Evolutionary conservation across 2,797 vertebrate species (phyloP).

Genomic region (Parauchenoglanis punctatus): DNA sequence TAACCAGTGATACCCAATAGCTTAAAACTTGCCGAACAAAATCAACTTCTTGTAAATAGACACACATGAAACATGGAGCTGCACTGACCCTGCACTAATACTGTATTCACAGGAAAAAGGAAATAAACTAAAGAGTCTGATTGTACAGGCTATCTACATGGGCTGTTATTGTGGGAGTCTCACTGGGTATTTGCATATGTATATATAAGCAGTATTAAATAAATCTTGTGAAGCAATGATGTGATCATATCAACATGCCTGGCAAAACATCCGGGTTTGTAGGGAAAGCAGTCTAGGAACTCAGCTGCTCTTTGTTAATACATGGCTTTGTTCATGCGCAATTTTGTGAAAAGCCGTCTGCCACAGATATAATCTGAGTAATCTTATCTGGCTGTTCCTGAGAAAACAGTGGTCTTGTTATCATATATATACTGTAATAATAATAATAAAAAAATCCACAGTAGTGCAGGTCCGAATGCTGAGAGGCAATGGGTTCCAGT

Average conservation of each 20-base stretch:
- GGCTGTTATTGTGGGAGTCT: background rate
- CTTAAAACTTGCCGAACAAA: background rate
- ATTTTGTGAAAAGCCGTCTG: background rate
- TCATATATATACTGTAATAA: too few relatives aligned
- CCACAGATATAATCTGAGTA: background rate
- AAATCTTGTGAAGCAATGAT: background rate
- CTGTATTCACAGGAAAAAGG: background rate
- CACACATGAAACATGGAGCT: background rate
- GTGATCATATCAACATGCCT: background rate
- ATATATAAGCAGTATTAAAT: background rate
- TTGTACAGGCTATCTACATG: background rate
- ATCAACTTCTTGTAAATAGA: background rate
- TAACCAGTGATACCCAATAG: background rate
- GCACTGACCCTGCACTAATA: background rate
- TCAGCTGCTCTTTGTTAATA: background rate
- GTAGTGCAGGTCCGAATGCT: too few relatives aligned
- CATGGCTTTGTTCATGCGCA: too few relatives aligned
- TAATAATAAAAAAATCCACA: too few relatives aligned
- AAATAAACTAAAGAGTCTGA: background rate
- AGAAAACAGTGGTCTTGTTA: too few relatives aligned
- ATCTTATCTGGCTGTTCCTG: too few relatives aligned
- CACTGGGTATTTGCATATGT: background rate
- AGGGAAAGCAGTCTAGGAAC: background rate
- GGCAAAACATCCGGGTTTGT: background rate
- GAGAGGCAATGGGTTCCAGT: too few relatives aligned